Evolutionary conservation across 2,888 invertebrate genomes (phyloP).

Genomic region (Pocota personata): DNA sequence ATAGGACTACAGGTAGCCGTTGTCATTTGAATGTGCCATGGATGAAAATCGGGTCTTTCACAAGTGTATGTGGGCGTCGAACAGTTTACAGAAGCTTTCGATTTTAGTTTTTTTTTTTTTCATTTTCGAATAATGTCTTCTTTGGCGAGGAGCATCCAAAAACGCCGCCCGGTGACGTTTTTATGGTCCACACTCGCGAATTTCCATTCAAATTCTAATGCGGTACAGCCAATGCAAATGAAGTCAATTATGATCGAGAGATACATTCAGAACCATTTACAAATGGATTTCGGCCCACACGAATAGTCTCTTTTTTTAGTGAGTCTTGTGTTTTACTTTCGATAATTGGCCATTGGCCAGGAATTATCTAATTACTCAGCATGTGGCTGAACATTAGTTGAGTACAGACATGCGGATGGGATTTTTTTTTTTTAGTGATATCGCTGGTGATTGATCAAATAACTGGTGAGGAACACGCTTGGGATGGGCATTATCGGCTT

Average conservation of each 20-base stretch:
- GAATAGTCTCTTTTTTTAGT: neutral
- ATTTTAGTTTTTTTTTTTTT: slow-evolving; percentile 11
- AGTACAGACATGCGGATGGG: slow-evolving; percentile 35
- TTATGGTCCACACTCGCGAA: neutral
- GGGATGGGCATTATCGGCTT: slow-evolving; percentile 19
- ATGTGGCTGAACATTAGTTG: slow-evolving; percentile 57
- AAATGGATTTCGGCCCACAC: slow-evolving; percentile 34
- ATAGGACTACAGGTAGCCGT: slow-evolving; percentile 50
- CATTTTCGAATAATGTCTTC: neutral
- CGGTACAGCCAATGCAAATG: slow-evolving; percentile 14
- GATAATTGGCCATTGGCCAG: slow-evolving; percentile 66
- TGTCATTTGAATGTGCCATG: slow-evolving; percentile 24
- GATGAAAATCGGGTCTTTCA: neutral
- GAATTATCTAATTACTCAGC: slow-evolving; percentile 70
- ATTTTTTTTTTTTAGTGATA: slow-evolving; percentile 54
- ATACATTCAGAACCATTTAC: slow-evolving; percentile 37
- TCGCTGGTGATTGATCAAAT: slow-evolving; percentile 52
- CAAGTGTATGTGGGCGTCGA: slow-evolving; percentile 2
- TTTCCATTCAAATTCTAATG: slow-evolving; percentile 21
- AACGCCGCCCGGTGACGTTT: slow-evolving; percentile 33
- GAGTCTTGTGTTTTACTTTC: slow-evolving; percentile 53
- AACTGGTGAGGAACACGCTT: slow-evolving; percentile 35
- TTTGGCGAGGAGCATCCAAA: neutral
- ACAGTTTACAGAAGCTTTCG: slow-evolving; percentile 22
- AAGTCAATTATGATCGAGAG: slow-evolving; percentile 55